Percentiles rank a stretch among this genome's conserved stretches.
Evolutionary conservation across 2,113 vertebrate species (phyloP).

Genomic region (Cyphotilapia sp.): DNA sequence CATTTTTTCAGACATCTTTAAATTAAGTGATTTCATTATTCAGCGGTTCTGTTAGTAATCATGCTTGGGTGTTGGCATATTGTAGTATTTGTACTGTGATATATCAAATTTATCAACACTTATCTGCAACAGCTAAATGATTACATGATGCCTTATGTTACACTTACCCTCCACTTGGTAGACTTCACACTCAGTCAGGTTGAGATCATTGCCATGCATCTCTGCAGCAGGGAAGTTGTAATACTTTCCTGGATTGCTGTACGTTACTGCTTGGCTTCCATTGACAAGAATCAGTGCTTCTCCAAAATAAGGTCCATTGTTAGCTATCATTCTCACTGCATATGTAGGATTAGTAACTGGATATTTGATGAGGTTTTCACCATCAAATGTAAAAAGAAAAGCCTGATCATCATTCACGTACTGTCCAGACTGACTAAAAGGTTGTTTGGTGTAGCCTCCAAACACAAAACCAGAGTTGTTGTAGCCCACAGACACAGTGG

Average conservation of each 20-base stretch:
- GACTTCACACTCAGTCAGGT: not conserved
- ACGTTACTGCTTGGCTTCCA: rapidly evolving
- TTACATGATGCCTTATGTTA: rapidly evolving
- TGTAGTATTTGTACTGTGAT: not conserved
- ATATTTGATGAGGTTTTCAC: not conserved
- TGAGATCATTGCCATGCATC: conserved; percentile 44
- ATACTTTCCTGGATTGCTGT: not conserved
- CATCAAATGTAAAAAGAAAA: conserved; percentile 55
- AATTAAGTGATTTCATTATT: not conserved
- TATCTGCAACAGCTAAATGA: no score
- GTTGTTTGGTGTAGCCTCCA: not conserved
- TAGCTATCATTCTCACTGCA: not conserved
- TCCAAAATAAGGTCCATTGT: conserved; percentile 40
- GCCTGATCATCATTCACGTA: conserved; percentile 30
- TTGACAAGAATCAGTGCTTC: not conserved
- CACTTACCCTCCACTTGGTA: not conserved
- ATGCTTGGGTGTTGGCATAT: not conserved
- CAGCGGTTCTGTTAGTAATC: not conserved
- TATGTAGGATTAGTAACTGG: rapidly evolving
- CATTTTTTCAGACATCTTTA: not conserved
- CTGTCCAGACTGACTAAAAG: not conserved
- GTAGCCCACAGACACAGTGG: no score
- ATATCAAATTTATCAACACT: not conserved
- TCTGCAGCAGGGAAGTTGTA: conserved; percentile 28
- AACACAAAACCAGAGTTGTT: no score